Base-by-base conservation (phyloP, 1,140 invertebrate genomes). In the Chironomus striatipennis region DNA sequence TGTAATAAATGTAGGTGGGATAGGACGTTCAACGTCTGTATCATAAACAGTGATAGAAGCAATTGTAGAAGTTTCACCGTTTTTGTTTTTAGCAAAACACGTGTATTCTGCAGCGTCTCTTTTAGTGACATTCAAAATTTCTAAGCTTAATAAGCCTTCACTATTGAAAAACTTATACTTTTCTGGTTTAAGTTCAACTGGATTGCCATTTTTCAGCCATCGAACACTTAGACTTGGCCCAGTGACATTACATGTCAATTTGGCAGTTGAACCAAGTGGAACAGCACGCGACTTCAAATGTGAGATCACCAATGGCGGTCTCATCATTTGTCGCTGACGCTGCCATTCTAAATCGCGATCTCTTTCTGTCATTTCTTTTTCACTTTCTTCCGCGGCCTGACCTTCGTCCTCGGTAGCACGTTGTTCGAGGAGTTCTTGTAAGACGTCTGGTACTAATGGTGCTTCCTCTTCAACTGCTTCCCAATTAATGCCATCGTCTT, bases 171-270 rank as follows among this genome's bases (percentile, higher is more conserved):
- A 75, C 73, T 81, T 82, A 43, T 79, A 79, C 0, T 82, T 43
- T 17, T 79, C 80, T 5, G 79, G 80, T 8, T 78, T 77, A 43
- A 79, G 77, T 10, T 76, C 74, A 9, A 82, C 65, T 78, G 79
- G 83, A 74, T 87, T 81, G 7, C 90, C 90, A 80, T 96, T 90
- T 80, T 93, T 95, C 74, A 89, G 90, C 94, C 94, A 98, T 75
- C 90, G 88, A 1, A 97, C 85, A 64, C 85, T 87, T 2, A 94
- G 91, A 76, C 92, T 90, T 0, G 93, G 81, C 34, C 93, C 93
- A 77, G 96, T 87, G 0, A 97, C 88, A 65, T 91, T 91, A 79
- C 93, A 97, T 4, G 91, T 92, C 18, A 98, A 84, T 79, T 90
- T 91, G 1, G 94, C 88, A 43, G 88, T 85, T n/a, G 91, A 90